Percentiles rank a stretch among this genome's conserved stretches.
Conservation (phyloP, 2,113 vertebrate species). For the Poicephalus gulielmi region DNA sequence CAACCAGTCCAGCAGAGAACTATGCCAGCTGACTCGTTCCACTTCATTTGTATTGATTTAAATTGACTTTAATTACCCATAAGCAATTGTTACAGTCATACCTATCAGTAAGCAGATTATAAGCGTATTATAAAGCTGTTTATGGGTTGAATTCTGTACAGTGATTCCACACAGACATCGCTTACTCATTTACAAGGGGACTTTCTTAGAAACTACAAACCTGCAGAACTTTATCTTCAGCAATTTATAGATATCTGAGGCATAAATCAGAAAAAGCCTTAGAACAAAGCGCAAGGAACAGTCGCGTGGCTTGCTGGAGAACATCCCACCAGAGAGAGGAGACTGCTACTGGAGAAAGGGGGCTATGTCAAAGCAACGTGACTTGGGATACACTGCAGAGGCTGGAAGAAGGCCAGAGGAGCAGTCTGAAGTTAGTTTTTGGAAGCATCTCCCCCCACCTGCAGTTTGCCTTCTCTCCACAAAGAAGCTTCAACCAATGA, state of each 20-base stretch:
- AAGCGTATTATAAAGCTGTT: neutral
- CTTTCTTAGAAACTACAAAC: neutral
- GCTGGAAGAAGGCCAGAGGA: neutral
- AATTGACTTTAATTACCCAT: neutral
- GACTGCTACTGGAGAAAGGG: neutral
- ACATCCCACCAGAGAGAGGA: neutral
- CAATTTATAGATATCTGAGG: neutral
- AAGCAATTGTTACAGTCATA: neutral
- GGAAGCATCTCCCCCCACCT: neutral
- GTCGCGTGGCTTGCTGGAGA: neutral
- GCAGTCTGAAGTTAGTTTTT: neutral
- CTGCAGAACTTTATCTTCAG: neutral
- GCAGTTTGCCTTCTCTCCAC: neutral
- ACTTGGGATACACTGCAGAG: neutral
- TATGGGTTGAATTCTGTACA: neutral
- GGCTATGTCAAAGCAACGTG: neutral
- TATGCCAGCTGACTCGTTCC: neutral
- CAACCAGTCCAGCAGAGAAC: neutral
- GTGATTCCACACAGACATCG: neutral
- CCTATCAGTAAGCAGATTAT: neutral
- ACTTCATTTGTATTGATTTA: neutral
- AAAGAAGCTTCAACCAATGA: neutral
- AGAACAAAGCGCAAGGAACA: neutral
- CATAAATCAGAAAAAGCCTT: neutral
- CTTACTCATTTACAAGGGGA: neutral